Conservation (phyloP, 2,888 invertebrate genomes). For the Lapara coniferarum region DNA sequence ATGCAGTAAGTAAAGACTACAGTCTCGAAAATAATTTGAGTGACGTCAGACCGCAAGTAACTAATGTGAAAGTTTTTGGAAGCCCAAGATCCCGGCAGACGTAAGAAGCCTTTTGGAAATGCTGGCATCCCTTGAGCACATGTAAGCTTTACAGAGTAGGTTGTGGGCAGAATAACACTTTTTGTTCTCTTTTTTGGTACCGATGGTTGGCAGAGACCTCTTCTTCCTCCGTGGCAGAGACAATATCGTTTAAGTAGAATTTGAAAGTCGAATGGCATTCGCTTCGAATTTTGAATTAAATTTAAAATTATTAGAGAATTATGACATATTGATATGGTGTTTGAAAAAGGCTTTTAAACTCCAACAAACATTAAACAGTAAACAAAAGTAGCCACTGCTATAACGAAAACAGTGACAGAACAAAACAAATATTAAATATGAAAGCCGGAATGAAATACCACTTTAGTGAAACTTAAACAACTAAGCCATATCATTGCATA, state of each 20-base stretch:
- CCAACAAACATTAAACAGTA: neutral
- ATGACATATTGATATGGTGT: neutral
- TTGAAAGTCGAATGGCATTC: too few species aligned
- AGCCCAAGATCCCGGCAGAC: slow-evolving; percentile 48
- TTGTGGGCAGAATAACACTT: neutral
- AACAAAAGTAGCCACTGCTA: neutral
- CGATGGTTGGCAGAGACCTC: too few species aligned
- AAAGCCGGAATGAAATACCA: slow-evolving; percentile 27
- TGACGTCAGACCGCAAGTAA: slow-evolving; percentile 45
- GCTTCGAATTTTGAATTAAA: too few species aligned
- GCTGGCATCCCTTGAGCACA: neutral
- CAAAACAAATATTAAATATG: slow-evolving; percentile 24
- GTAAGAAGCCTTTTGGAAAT: slow-evolving; percentile 37
- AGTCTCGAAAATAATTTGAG: neutral
- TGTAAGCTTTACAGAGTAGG: slow-evolving; percentile 18
- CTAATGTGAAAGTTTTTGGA: slow-evolving; percentile 69
- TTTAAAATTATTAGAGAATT: too few species aligned
- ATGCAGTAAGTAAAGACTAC: neutral
- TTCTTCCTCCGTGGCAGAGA: too few species aligned
- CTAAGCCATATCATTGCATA: slow-evolving; percentile 53
- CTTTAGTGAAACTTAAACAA: slow-evolving; percentile 39
- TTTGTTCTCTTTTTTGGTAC: neutral
- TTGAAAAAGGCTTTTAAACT: neutral
- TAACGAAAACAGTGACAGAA: slow-evolving; percentile 10
- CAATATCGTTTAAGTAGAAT: neutral